Conservation (phyloP, 2,888 invertebrate genomes). For the Drosophila fulvimacula region DNA sequence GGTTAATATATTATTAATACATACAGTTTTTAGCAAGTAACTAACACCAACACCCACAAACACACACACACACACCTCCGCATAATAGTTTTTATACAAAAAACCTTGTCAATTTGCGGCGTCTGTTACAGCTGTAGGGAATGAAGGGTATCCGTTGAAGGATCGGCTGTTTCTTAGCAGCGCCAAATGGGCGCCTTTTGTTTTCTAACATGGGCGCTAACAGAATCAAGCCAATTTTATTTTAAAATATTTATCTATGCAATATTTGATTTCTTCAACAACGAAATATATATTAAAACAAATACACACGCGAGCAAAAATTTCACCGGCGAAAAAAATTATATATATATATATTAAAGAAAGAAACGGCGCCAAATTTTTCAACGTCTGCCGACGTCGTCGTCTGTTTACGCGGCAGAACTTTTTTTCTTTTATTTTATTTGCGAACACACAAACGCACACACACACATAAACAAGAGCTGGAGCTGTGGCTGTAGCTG, state of each 20-base stretch:
- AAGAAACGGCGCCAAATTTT: conserved; percentile 73
- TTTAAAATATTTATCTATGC: conserved; percentile 5
- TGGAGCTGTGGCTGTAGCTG: conserved; percentile 17
- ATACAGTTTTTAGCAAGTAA: background rate
- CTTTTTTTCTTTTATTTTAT: conserved; percentile 35
- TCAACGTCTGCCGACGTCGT: conserved; percentile 57
- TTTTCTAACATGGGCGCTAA: conserved; percentile 42
- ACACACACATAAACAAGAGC: conserved; percentile 45
- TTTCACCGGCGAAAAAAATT: conserved; percentile 57
- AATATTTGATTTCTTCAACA: conserved; percentile 18
- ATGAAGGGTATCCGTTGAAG: conserved; percentile 32
- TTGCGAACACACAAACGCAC: conserved; percentile 35
- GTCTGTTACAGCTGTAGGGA: conserved; percentile 1
- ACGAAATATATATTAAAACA: conserved; percentile 15
- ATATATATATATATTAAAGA: conserved; percentile 27
- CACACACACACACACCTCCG: conserved; percentile 74
- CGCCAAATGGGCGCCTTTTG: conserved; percentile 50
- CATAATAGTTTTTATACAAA: conserved; percentile 72
- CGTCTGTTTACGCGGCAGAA: conserved; percentile 77
- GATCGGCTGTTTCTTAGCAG: conserved; percentile 42
- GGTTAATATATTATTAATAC: background rate
- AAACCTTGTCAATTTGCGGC: conserved; percentile 55
- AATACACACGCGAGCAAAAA: conserved; percentile 42
- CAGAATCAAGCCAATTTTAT: conserved; percentile 19
- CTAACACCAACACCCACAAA: background rate